Evolutionary conservation across 2,888 invertebrate genomes (phyloP).

Genomic region (Linyphia triangularis): DNA sequence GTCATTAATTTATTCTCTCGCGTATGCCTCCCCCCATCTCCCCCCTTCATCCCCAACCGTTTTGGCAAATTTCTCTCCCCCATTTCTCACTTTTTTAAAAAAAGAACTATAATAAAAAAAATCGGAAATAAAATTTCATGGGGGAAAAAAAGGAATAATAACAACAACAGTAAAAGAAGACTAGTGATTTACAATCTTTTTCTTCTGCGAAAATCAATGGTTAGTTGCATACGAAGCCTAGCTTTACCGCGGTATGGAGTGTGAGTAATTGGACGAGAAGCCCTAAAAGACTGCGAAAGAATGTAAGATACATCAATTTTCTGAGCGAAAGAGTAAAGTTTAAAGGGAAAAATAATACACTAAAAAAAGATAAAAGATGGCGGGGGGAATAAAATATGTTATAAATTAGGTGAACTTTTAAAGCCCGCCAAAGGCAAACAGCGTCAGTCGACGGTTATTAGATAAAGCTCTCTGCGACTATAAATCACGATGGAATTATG

Average conservation of each 20-base stretch:
- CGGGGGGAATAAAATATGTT: constrained; percentile 71
- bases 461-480: constrained; percentile 74
- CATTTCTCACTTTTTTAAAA: constrained; percentile 63
- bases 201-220: constrained; percentile 66
- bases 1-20: constrained; percentile 56
- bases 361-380: constrained; percentile 47
- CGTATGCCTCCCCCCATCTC: background rate
- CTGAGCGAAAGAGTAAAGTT: constrained; percentile 72
- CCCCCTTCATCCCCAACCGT: constrained; percentile 4
- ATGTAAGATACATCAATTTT: constrained; percentile 75
- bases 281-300: constrained; percentile 73
- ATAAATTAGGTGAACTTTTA: constrained; percentile 75
- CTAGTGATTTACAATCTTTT: constrained; percentile 69
- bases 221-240: constrained; percentile 48
- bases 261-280: constrained; percentile 72
- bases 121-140: constrained; percentile 29
- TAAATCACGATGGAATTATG: constrained; percentile 75
- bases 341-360: constrained; percentile 57
- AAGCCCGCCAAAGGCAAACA: constrained; percentile 74
- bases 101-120: constrained; percentile 27
- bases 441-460: constrained; percentile 73
- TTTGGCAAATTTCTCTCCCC: constrained; percentile 64
- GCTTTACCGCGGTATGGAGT: constrained; percentile 57
- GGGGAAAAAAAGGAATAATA: constrained; percentile 8
- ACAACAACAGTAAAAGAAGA: background rate